Evolutionary conservation across 2,888 invertebrate genomes (phyloP).

Genomic region (Syritta pipiens): DNA sequence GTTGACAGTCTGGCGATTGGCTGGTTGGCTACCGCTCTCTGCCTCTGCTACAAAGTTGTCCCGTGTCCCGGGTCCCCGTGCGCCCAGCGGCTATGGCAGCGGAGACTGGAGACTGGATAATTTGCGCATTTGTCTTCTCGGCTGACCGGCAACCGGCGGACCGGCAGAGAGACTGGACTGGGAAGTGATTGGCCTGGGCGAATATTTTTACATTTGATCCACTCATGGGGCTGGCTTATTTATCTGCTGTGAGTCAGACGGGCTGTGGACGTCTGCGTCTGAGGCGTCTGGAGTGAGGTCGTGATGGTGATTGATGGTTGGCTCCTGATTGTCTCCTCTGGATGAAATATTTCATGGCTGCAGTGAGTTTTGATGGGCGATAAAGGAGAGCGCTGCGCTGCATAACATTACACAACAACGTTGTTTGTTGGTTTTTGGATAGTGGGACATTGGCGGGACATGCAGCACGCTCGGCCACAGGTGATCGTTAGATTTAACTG

Average conservation of each 20-base stretch:
- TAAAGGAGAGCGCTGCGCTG: not conserved
- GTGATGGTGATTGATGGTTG: slow-evolving; percentile 51
- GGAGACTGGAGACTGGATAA: slow-evolving; percentile 34
- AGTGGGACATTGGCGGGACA: no score
- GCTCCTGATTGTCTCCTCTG: slow-evolving; percentile 47
- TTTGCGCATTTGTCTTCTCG: slow-evolving; percentile 41
- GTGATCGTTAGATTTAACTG: no score
- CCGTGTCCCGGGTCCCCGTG: not conserved
- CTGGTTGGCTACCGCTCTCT: slow-evolving; percentile 15
- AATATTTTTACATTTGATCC: slow-evolving; percentile 34
- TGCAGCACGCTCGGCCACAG: no score
- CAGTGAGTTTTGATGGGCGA: slow-evolving; percentile 4
- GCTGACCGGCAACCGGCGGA: not conserved
- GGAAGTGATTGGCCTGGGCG: slow-evolving; percentile 28
- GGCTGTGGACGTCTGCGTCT: not conserved
- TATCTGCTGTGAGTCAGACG: slow-evolving; percentile 24
- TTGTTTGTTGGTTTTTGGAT: not conserved
- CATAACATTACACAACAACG: not conserved
- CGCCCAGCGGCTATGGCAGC: not conserved
- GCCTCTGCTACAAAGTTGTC: slow-evolving; percentile 9
- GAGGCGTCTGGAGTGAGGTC: slow-evolving; percentile 1
- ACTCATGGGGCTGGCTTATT: slow-evolving; percentile 20
- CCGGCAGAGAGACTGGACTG: slow-evolving; percentile 14
- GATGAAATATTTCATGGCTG: not conserved
- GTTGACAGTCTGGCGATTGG: slow-evolving; percentile 59